phyloP scores from a whole-genome alignment of 1,140 invertebrate genomes.

The Chrysopa pallens region DNA sequence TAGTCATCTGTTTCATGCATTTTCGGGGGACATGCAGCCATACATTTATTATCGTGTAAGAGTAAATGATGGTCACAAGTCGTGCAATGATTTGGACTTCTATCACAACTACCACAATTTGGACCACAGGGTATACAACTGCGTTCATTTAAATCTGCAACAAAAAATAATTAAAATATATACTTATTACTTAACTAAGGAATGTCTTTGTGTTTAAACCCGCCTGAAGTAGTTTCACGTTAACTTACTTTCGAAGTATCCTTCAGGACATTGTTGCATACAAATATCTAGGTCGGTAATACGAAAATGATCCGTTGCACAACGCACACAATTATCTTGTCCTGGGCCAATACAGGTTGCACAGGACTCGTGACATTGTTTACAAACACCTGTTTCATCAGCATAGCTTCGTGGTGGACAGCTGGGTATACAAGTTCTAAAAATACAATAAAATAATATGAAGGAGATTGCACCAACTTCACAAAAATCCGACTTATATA shows the following conservation, averaged over 20 bases:
- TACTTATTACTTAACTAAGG: too few relatives aligned
- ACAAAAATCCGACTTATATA: too few relatives aligned
- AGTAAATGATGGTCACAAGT: constrained; percentile 69
- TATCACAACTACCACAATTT: constrained; percentile 65
- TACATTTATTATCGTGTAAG: constrained; percentile 60
- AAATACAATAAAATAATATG: constrained; percentile 4
- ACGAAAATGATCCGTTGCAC: constrained; percentile 57
- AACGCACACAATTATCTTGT: constrained; percentile 65
- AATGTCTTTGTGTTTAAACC: too few relatives aligned
- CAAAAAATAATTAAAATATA: too few relatives aligned
- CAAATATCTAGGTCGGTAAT: constrained; percentile 65
- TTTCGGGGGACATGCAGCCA: constrained; percentile 58
- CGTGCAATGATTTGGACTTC: constrained; percentile 59
- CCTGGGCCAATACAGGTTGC: constrained; percentile 65
- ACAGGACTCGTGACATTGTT: constrained; percentile 68
- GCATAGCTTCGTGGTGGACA: constrained; percentile 64
- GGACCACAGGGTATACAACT: constrained; percentile 62
- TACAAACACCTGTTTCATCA: constrained; percentile 56
- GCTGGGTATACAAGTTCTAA: constrained; percentile 55
- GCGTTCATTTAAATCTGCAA: constrained; percentile 43
- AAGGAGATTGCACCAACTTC: too few relatives aligned
- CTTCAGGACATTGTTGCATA: constrained; percentile 66
- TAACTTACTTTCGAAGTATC: constrained; percentile 68
- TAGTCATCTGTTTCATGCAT: constrained; percentile 72
- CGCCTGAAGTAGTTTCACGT: too few relatives aligned